These are phyloP conservation scores for Sebastes steindachneri DNA, from an alignment of 2,797 vertebrate species.

Conservation along the genomic window DNA sequence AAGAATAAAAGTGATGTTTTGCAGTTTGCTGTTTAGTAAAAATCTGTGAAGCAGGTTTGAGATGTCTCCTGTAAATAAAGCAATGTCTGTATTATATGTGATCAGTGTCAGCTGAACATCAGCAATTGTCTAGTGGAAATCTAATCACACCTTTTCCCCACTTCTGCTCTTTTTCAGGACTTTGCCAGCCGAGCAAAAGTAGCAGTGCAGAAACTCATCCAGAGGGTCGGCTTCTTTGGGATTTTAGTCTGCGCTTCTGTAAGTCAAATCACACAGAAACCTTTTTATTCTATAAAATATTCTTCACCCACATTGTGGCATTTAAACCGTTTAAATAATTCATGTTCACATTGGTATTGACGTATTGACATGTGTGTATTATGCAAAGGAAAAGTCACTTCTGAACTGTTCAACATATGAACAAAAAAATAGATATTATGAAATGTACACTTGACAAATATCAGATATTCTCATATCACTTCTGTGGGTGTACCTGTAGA, in stretches of 20 bases:
- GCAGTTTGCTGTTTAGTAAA: background rate
- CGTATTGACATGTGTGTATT: background rate
- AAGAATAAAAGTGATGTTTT: background rate
- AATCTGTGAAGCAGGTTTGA: background rate
- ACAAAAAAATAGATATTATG: background rate
- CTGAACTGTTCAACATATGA: background rate
- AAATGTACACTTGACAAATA: background rate
- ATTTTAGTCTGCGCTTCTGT: conserved; percentile 91
- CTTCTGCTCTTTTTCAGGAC: conserved; percentile 77
- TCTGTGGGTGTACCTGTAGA: background rate
- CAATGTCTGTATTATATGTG: background rate
- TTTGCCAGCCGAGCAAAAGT: conserved; percentile 86
- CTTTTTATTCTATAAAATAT: background rate
- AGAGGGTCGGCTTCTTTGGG: conserved; percentile 90
- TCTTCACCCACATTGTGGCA: accelerated
- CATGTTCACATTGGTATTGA: background rate
- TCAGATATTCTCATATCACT: background rate
- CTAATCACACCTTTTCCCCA: background rate
- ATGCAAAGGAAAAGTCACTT: background rate
- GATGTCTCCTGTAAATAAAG: background rate
- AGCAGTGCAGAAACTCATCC: conserved; percentile 87
- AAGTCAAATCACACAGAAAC: conserved; percentile 67
- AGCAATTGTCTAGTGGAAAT: background rate
- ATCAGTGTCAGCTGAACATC: background rate
- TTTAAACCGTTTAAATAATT: background rate